Evolutionary conservation across 2,888 invertebrate genomes (phyloP).

Genomic region (Mesorhabditis spiculigera): DNA sequence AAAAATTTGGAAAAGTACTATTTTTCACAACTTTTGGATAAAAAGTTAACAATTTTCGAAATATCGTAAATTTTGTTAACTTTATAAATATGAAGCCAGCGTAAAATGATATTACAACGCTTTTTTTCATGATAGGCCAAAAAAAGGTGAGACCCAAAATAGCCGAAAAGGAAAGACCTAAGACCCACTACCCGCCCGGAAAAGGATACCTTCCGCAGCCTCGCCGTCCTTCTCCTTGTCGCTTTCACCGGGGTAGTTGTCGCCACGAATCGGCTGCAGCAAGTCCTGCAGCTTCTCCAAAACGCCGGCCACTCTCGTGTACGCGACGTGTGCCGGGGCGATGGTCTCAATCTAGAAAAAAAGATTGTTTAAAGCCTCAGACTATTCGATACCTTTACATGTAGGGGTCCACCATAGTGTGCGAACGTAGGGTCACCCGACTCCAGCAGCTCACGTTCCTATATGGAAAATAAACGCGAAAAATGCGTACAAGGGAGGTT

Average conservation of each 20-base stretch:
- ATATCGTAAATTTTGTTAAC: too few species aligned
- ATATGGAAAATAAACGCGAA: background rate
- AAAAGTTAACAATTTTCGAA: too few species aligned
- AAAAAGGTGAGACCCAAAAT: too few species aligned
- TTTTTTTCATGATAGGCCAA: too few species aligned
- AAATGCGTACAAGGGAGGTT: too few species aligned
- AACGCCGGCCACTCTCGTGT: constrained; percentile 53
- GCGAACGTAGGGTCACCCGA: constrained; percentile 57
- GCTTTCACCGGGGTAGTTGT: constrained; percentile 10
- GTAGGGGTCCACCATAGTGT: constrained; percentile 57
- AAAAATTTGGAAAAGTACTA: too few species aligned
- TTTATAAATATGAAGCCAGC: too few species aligned
- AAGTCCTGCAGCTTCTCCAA: constrained; percentile 46
- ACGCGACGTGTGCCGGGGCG: constrained; percentile 55
- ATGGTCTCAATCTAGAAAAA: constrained; percentile 45
- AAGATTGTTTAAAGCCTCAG: background rate
- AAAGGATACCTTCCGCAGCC: background rate
- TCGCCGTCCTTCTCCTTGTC: constrained; percentile 13
- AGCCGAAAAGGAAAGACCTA: too few species aligned
- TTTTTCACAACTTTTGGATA: too few species aligned
- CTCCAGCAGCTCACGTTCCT: constrained; percentile 51
- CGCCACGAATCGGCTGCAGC: constrained; percentile 41
- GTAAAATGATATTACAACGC: too few species aligned
- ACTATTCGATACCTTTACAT: constrained; percentile 44
- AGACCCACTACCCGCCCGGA: background rate